Percentiles rank a stretch among this genome's conserved stretches.
Conservation (phyloP, 2,797 vertebrate genomes). For the Morus bassanus region DNA sequence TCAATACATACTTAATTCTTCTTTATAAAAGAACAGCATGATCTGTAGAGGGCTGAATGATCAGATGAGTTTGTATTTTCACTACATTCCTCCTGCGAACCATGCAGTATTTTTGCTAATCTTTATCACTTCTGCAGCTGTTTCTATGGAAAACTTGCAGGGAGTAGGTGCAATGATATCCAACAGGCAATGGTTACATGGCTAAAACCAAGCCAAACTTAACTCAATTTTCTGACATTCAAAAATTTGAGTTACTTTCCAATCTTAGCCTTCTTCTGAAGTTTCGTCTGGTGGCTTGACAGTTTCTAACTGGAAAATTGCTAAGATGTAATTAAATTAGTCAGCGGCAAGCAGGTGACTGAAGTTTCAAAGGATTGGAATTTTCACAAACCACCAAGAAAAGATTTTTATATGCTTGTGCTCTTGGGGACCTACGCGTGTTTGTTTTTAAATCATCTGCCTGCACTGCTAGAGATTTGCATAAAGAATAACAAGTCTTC, state of each 20-base stretch:
- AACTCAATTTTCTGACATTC: neutral
- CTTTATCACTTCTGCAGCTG: neutral
- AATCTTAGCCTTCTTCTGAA: neutral
- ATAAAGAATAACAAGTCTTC: neutral
- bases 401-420: neutral
- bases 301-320: neutral
- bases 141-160: neutral
- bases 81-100: neutral
- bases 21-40: neutral
- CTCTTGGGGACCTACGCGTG: neutral
- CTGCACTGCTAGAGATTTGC: neutral
- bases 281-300: neutral
- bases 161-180: neutral
- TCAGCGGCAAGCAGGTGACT: neutral
- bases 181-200: neutral
- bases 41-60: neutral
- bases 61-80: neutral
- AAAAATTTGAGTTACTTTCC: neutral
- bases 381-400: neutral
- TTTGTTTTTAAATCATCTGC: neutral
- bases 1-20: neutral
- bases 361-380: neutral
- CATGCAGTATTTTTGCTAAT: neutral
- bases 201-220: neutral
- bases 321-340: neutral